Base-by-base conservation (phyloP, 2,888 invertebrate genomes). In the Microdon myrmicae region DNA sequence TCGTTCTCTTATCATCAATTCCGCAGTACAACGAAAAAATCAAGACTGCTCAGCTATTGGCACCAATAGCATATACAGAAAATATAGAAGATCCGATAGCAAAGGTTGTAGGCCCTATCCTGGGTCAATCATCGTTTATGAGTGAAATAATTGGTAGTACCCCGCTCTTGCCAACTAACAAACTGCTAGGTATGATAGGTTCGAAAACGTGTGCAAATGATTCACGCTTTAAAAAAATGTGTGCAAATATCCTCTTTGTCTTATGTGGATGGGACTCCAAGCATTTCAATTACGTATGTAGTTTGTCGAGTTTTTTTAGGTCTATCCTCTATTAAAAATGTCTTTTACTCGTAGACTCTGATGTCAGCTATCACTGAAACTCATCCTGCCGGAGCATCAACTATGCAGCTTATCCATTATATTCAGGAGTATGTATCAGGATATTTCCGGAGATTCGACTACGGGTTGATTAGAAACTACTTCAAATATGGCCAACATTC, bases 361-460 rank as follows among this genome's bases (percentile, higher is more conserved):
- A 71, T 90, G 25, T 86, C 89, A 0, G 84, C 87, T 1, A 86
- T 88, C 43, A 72, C 86, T 5, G 84, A 83, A 3, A 87, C 88
- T 53, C 80, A 84, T 12, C 90, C 90, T 1, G 88, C 89, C 1
- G 90, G 90, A 2, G 81, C 86, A 0, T 84, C 90, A 0, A 83
- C 85, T 0, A 84, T 84, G 67, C 89, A 90, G 74, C 74, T 90
- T 0, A 80, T 86, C 1, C 92, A 92, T 76, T 92, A 85, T 72
- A 85, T 83, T 0, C 92, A 92, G 79, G 82, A 84, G 16, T 73
- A 75, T 9, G 81, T 79, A 3, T 81, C 81, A 3, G 81, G 81
- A 3, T 74, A 78, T 19, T 86, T 86, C 74, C 80, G 83, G 6
- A 82, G 84, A 45, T 87, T 83, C 69, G 85, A 87, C 73, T 79